Percentiles rank a stretch among this genome's conserved stretches.
phyloP scores from a whole-genome alignment of 2,888 invertebrate species.

The Synergus gifuensis region DNA sequence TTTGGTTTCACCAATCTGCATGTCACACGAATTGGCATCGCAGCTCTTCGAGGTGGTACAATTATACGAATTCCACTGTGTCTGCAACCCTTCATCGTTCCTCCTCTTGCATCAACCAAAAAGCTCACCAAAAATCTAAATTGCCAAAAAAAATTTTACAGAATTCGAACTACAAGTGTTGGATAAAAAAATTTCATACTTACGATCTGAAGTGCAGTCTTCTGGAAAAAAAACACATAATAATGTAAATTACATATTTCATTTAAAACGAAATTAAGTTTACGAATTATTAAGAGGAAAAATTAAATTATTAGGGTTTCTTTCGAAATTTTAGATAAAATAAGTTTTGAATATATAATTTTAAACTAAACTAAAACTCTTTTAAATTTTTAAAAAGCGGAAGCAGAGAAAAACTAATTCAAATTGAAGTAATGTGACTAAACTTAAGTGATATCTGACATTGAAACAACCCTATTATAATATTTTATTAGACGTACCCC shows the following conservation, averaged over 20 bases:
- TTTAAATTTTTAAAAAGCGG: no score
- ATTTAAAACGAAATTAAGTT: constrained; percentile 16
- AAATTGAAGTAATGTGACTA: no score
- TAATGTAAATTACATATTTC: neutral
- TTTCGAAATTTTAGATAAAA: no score
- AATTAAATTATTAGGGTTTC: no score
- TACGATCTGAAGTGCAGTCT: constrained; percentile 74
- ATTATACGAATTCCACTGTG: constrained; percentile 98
- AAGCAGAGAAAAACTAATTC: no score
- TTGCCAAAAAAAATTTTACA: neutral
- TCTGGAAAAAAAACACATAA: constrained; percentile 59
- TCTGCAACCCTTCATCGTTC: constrained; percentile 98
- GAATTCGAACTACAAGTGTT: neutral
- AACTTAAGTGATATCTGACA: neutral
- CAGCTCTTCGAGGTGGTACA: constrained; percentile 96
- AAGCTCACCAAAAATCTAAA: constrained; percentile 97
- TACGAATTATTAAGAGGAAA: constrained; percentile 20
- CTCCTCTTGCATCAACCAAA: constrained; percentile 99
- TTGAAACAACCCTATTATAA: neutral
- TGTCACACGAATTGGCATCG: constrained; percentile 97
- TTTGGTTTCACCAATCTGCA: constrained; percentile 92
- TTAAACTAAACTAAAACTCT: no score
- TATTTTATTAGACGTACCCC: constrained; percentile 63
- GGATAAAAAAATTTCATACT: constrained; percentile 59
- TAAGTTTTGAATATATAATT: no score